Conservation (phyloP, 2,888 invertebrate species). For the Deilephila elpenor region DNA sequence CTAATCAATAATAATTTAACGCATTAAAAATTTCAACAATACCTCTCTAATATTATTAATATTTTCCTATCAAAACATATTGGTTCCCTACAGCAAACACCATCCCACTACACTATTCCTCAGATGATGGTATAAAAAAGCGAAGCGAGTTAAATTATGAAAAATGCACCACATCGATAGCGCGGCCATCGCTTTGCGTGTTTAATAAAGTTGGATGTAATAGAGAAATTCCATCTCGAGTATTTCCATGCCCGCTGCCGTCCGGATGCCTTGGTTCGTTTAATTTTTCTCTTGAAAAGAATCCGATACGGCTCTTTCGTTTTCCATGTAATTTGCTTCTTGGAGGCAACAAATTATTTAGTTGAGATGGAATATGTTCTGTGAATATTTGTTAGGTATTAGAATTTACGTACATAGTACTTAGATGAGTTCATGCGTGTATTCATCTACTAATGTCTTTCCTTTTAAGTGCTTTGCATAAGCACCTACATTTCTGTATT, state of each 20-base stretch:
- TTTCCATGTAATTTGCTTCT: slow-evolving; percentile 33
- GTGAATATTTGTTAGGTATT: not conserved
- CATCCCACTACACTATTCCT: not conserved
- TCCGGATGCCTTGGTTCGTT: slow-evolving; percentile 30
- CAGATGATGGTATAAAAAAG: not conserved
- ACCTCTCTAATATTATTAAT: no score
- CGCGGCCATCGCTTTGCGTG: slow-evolving; percentile 20
- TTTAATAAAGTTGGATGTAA: slow-evolving; percentile 33
- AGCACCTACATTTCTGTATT: no score
- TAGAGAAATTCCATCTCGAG: slow-evolving; percentile 32
- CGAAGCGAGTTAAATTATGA: slow-evolving; percentile 3
- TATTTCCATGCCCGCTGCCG: slow-evolving; percentile 28
- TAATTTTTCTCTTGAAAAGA: slow-evolving; percentile 27
- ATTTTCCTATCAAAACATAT: not conserved
- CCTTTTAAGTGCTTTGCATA: no score
- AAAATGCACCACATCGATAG: slow-evolving; percentile 7
- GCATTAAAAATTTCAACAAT: no score
- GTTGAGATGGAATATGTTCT: not conserved
- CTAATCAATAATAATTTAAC: no score
- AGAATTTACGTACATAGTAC: not conserved
- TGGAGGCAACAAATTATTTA: slow-evolving; percentile 23
- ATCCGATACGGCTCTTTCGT: slow-evolving; percentile 24
- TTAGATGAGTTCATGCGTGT: no score
- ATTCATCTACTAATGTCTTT: no score
- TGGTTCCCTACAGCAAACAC: not conserved